Percentiles rank a stretch among this genome's conserved stretches.
phyloP scores from a whole-genome alignment of 2,797 vertebrate species.

The Acanthiza pusilla region DNA sequence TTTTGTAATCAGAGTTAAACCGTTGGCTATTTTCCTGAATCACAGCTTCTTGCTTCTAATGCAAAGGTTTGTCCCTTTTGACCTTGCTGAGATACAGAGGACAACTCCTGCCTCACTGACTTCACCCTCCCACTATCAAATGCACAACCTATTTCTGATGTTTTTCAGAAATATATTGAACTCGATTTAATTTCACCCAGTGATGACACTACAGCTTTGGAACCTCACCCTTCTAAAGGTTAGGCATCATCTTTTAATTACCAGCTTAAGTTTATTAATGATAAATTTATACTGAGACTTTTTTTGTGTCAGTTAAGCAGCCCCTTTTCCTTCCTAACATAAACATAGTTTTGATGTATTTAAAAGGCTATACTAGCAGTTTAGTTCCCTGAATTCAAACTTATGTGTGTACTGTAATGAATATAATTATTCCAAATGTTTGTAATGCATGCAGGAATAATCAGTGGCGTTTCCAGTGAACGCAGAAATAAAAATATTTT shows the following conservation, averaged over 20 bases:
- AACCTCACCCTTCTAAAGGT: background rate
- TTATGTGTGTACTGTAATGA: background rate
- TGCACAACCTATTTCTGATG: background rate
- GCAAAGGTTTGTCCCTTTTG: background rate
- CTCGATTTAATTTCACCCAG: background rate
- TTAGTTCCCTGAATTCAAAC: background rate
- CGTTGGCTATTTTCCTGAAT: background rate
- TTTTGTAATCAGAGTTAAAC: background rate
- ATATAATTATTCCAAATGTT: background rate
- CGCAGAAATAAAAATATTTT: background rate
- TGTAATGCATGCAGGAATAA: background rate
- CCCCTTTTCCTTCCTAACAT: background rate
- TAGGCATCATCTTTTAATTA: background rate
- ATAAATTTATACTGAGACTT: background rate
- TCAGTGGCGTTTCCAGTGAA: background rate
- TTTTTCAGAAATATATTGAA: background rate
- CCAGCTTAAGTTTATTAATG: background rate
- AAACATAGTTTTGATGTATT: background rate
- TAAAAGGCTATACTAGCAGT: background rate
- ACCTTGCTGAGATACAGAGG: background rate
- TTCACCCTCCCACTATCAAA: background rate
- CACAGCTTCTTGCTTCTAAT: background rate
- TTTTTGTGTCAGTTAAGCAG: background rate
- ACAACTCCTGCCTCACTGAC: background rate
- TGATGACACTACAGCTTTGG: background rate